Base-by-base conservation (phyloP, 1,140 invertebrate genomes). In the Diorhabda sublineata region DNA sequence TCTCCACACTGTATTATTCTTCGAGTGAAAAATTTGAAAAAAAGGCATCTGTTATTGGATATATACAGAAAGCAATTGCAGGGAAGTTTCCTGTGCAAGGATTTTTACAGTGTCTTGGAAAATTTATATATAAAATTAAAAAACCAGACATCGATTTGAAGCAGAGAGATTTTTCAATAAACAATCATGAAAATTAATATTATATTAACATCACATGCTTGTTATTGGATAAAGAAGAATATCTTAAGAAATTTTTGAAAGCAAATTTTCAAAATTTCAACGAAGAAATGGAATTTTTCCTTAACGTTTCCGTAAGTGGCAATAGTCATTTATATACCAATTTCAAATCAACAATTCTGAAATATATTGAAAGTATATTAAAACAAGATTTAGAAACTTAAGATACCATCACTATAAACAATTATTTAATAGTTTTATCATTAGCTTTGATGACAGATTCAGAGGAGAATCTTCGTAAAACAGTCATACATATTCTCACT, bases 371-470 rank as follows among this genome's bases (percentile, higher is more conserved):
- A 44, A 43, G 45, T 9, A 45, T n/a, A 4, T 26, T 69, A 43
- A 62, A 57, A 68, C n/a, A 45, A 4, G 7, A 66, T n/a, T 26
- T 61, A 26, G 52, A 52, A 43, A 64, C 26, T 11, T 0, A 11
- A 11, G 52, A 58, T 41, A 45, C 11, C 9, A 42, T 61, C 60
- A 26, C 47, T 71, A 44, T 41, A 59, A 65, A 26, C 43, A 8
- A 66, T 45, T 45, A 59, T 72, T 68, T 86, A 68, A 71, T 86
- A 26, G 80, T 81, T 42, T 81, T 79, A 71, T 68, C 85, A 68
- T 72, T 86, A 26, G 80, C 83, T 60, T 76, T 82, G 61, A 76
- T 86, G 26, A 81, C 81, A 83, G 78, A 82, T 87, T 62, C 78
- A 86, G 81, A 67, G 79, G 41, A 52, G 79, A 64, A 72, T 77